These are phyloP conservation scores for Chamaetylas fuelleborni DNA, from an alignment of 2,113 vertebrate species.

Conservation along the genomic window DNA sequence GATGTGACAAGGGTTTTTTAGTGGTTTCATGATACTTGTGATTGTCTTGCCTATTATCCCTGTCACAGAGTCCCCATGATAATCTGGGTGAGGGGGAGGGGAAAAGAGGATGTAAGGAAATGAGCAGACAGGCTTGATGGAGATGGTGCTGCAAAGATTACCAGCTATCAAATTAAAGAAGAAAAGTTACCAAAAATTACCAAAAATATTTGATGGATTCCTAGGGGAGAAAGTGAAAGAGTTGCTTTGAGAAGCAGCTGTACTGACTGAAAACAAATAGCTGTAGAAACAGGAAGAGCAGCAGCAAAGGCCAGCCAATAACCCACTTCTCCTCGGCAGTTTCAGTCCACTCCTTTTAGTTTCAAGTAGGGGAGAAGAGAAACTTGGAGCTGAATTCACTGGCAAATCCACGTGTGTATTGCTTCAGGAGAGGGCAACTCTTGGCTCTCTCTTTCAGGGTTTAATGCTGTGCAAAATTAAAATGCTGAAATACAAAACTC, in stretches of 20 bases:
- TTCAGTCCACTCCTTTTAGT: neutral
- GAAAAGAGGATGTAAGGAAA: neutral
- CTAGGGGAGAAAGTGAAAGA: neutral
- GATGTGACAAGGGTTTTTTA: neutral
- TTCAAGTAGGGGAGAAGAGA: neutral
- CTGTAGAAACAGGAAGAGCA: neutral
- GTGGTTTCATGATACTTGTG: neutral
- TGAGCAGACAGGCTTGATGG: neutral
- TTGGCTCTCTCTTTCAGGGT: neutral
- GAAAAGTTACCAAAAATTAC: neutral
- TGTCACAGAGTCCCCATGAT: neutral
- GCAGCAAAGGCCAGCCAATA: neutral
- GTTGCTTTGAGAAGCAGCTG: neutral
- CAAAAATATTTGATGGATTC: neutral
- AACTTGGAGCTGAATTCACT: neutral
- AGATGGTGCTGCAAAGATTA: neutral
- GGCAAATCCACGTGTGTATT: neutral
- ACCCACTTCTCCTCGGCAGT: neutral
- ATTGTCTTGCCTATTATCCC: neutral
- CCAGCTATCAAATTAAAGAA: neutral
- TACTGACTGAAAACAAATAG: neutral
- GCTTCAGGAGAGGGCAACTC: neutral
- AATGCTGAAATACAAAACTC: neutral
- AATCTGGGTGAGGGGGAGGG: neutral
- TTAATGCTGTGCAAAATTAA: neutral